Base-by-base conservation (phyloP, 2,113 vertebrate species). In the Tyto alba region DNA sequence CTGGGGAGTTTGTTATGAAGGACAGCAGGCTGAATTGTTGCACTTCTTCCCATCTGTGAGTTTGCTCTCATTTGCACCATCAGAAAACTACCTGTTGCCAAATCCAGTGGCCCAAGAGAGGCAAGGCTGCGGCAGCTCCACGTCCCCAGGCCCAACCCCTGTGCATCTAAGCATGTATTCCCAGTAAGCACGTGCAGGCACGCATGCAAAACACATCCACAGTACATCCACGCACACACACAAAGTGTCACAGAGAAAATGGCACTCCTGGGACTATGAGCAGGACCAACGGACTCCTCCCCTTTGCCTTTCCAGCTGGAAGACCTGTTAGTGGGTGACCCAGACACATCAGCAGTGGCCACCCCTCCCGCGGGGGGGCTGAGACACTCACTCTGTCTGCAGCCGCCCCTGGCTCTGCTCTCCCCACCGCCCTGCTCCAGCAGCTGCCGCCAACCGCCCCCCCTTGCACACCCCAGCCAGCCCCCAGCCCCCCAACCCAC, bases 281-380 rank as follows among this genome's bases (percentile, higher is more conserved):
- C 15, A 18, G n/a, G 25, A 59, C 18, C 23, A 32, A 2, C 0
- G 9, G 14, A 21, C 45, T 38, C 66, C 25, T 69, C 14, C 30
- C 36, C 11, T 17, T n/a, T 0, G 0, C 47, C n/a, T 9, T 15
- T 10, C 47, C 60, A 12, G 18, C 48, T 13, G 59, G 29, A n/a
- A 78, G 10, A 21, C 13, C 22, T 9, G 0, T 5, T 15, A 22
- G 2, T 10, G n/a, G 81, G 45, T n/a, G 57, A 38, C 2, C 10
- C 41, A 41, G 36, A 16, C 36, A 8, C 1, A 2, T 7, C 40
- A 7, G 3, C 17, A 36, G 9, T 0, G 5, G 13, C 47, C 19
- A 6, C 2, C 36, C 19, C 29, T 45, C 15, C 12, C 0, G 0
- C 0, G 1, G 32, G 77, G 36, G 48, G 36, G 18, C 23, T 59